A percentile compares a stretch with the other conserved stretches of the same genome.
Conservation (phyloP, 2,797 vertebrate species). For the Galago senegalensis region DNA sequence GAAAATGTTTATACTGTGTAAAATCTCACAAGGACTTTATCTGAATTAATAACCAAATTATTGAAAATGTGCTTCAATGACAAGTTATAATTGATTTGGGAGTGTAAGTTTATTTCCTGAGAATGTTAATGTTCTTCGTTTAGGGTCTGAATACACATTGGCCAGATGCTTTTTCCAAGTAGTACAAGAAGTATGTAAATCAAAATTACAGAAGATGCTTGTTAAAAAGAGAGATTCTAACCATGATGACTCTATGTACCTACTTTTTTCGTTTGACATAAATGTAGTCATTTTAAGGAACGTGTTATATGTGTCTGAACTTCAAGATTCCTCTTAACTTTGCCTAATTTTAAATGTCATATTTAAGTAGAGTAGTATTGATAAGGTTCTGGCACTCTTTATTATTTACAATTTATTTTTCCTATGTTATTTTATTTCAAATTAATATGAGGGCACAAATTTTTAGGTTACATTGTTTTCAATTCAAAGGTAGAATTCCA, state of each 20-base stretch:
- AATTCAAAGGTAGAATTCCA: no score
- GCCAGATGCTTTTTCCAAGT: background rate
- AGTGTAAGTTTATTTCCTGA: background rate
- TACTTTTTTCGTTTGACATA: background rate
- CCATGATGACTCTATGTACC: background rate
- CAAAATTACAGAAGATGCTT: background rate
- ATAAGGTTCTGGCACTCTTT: background rate
- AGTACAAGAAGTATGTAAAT: background rate
- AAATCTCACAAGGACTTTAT: background rate
- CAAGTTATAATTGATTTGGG: background rate
- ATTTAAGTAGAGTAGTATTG: background rate
- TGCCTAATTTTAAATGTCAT: slow-evolving; percentile 1
- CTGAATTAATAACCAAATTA: background rate
- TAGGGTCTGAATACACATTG: background rate
- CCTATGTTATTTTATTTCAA: no score
- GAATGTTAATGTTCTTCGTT: background rate
- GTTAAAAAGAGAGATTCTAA: background rate
- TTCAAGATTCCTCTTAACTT: background rate
- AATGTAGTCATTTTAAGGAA: background rate
- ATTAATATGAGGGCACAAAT: no score
- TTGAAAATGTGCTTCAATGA: background rate
- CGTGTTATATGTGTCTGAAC: background rate
- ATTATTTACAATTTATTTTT: background rate
- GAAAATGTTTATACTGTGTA: background rate
- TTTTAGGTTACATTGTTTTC: no score